phyloP scores from a whole-genome alignment of 1,140 invertebrate genomes.

The Eufriesea mexicana region DNA sequence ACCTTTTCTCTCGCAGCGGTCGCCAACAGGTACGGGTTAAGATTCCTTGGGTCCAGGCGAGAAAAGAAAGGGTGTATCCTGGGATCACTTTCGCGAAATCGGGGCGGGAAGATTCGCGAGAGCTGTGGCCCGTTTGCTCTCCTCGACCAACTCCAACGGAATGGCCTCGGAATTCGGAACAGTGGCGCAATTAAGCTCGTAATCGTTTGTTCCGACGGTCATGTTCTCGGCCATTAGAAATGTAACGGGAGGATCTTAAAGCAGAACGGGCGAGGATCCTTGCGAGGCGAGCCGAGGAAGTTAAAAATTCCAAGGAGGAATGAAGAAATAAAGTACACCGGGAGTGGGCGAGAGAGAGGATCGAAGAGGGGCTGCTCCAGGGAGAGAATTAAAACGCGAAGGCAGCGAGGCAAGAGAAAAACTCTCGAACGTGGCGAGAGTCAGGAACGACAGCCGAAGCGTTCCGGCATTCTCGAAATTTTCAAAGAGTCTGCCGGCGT shows the following conservation, averaged over 20 bases:
- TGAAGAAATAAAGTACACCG: slow-evolving; percentile 31
- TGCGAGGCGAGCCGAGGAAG: slow-evolving; percentile 5
- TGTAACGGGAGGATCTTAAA: slow-evolving; percentile 24
- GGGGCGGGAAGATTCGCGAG: too few species aligned
- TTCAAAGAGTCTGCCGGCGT: slow-evolving; percentile 47
- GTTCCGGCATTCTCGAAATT: slow-evolving; percentile 63
- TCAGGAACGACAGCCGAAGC: slow-evolving; percentile 20
- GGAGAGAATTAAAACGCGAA: slow-evolving; percentile 39
- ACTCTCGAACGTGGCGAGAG: slow-evolving; percentile 18
- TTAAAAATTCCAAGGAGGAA: slow-evolving; percentile 31
- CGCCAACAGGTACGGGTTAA: too few species aligned
- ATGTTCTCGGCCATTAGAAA: slow-evolving; percentile 9
- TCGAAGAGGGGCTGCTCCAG: too few species aligned
- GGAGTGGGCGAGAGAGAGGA: neutral
- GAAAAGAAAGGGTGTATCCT: too few species aligned
- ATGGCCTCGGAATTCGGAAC: neutral
- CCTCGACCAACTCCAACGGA: too few species aligned
- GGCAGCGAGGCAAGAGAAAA: slow-evolving; percentile 10
- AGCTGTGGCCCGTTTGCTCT: too few species aligned
- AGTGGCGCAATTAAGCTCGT: slow-evolving; percentile 32
- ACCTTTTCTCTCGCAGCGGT: neutral
- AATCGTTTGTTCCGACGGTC: slow-evolving; percentile 30
- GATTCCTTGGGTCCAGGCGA: too few species aligned
- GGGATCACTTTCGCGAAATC: too few species aligned
- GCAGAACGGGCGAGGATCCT: neutral